phyloP scores from a whole-genome alignment of 2,888 invertebrate genomes.

The Xestia rhomboidea region DNA sequence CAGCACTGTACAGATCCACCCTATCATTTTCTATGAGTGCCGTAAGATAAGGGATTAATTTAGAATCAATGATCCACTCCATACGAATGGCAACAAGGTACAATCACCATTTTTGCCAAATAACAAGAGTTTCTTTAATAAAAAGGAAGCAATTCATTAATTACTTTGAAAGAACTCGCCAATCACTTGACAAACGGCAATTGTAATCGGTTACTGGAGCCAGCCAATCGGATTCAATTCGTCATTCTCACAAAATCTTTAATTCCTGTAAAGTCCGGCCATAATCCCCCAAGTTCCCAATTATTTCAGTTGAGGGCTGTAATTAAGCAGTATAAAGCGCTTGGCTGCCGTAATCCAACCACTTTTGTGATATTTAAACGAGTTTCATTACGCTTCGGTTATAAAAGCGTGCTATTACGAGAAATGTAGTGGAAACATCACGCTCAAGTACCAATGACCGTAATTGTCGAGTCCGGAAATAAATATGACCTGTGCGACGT shows the following conservation, averaged over 20 bases:
- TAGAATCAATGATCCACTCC: conserved; percentile 55
- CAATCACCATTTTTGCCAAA: conserved; percentile 39
- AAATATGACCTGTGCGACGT: conserved; percentile 74
- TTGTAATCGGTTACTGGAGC: conserved; percentile 55
- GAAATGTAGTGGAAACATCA: conserved; percentile 89
- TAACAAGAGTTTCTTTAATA: conserved; percentile 30
- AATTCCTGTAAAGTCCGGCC: conserved; percentile 83
- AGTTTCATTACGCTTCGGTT: conserved; percentile 89
- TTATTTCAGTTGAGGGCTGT: conserved; percentile 88
- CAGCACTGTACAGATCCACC: conserved; percentile 28
- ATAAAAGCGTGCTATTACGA: conserved; percentile 88
- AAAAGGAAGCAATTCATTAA: conserved; percentile 54
- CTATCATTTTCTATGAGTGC: conserved; percentile 43
- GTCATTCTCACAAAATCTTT: conserved; percentile 72
- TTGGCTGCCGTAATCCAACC: conserved; percentile 86
- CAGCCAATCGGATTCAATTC: conserved; percentile 52
- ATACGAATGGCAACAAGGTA: conserved; percentile 43
- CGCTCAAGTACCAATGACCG: conserved; percentile 86
- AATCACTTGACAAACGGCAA: conserved; percentile 57
- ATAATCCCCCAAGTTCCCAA: conserved; percentile 88
- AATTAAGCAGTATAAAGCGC: conserved; percentile 89
- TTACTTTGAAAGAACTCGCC: conserved; percentile 39
- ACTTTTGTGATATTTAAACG: conserved; percentile 90
- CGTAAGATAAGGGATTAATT: conserved; percentile 47
- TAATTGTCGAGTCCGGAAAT: conserved; percentile 83